Conservation (phyloP, 1,140 invertebrate species). For the Brachionus manjavacas region DNA sequence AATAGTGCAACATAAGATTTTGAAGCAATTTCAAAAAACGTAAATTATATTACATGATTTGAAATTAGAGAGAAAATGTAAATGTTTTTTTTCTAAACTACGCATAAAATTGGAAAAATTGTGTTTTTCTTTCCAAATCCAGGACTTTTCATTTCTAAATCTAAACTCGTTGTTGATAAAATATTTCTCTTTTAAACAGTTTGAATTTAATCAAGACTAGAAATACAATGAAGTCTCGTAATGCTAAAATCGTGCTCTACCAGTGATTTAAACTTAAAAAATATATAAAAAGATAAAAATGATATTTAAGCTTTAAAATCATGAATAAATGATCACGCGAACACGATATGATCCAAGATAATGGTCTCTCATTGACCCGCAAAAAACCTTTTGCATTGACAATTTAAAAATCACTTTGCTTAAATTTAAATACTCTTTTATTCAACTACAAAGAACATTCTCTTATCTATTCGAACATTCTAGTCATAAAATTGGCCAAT, state of each 20-base stretch:
- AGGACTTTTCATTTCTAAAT: neutral
- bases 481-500: neutral
- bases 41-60: slow-evolving; percentile 1
- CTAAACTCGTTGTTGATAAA: slow-evolving; percentile 1
- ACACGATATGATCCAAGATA: neutral
- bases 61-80: neutral
- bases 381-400: neutral
- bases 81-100: neutral
- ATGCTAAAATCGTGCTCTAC: slow-evolving; percentile 3
- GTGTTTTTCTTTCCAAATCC: neutral
- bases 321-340: neutral
- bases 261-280: neutral
- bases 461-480: neutral
- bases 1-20: neutral
- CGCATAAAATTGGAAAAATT: slow-evolving; percentile 4
- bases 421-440: neutral
- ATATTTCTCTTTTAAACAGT: neutral
- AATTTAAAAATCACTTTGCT: neutral
- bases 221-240: neutral
- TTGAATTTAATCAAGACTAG: neutral
- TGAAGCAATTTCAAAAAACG: neutral
- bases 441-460: neutral
- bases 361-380: neutral
- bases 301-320: neutral
- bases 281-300: neutral